Conservation (phyloP, 2,113 vertebrate species). For the Myrmecophaga tridactyla region DNA sequence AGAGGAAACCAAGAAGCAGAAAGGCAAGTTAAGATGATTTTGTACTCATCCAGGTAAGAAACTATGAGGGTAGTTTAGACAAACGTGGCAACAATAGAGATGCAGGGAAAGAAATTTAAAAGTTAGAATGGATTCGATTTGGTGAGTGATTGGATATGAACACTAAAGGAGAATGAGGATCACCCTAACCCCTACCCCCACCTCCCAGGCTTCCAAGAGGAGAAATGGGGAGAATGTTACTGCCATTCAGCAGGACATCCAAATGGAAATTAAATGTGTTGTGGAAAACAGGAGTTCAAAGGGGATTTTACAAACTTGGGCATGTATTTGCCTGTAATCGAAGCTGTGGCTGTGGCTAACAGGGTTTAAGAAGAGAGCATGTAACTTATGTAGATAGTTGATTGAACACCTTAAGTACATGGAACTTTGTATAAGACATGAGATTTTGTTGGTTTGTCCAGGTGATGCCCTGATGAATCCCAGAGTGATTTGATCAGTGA, state of each 20-base stretch:
- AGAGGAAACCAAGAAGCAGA: neutral
- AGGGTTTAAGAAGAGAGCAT: neutral
- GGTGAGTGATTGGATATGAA: neutral
- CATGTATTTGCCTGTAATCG: neutral
- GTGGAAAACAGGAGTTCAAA: neutral
- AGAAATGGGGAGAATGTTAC: neutral
- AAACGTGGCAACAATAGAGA: neutral
- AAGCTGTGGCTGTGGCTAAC: neutral
- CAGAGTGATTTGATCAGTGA: too few relatives aligned
- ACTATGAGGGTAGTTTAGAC: neutral
- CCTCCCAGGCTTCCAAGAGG: neutral
- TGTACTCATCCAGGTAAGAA: neutral
- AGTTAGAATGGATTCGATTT: neutral
- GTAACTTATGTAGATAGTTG: too few relatives aligned
- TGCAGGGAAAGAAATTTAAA: neutral
- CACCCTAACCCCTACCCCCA: too few relatives aligned
- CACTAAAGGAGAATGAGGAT: neutral
- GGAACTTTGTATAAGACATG: too few relatives aligned
- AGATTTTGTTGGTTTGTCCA: too few relatives aligned
- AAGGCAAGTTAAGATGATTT: neutral
- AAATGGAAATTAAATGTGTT: neutral
- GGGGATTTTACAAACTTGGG: neutral
- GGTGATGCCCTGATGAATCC: too few relatives aligned
- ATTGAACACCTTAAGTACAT: too few relatives aligned
- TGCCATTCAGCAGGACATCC: neutral